A percentile compares a stretch with the other conserved stretches of the same genome.
These are phyloP conservation scores for Brachirus orientalis DNA, from an alignment of 2,113 vertebrate genomes.

Conservation along the genomic window DNA sequence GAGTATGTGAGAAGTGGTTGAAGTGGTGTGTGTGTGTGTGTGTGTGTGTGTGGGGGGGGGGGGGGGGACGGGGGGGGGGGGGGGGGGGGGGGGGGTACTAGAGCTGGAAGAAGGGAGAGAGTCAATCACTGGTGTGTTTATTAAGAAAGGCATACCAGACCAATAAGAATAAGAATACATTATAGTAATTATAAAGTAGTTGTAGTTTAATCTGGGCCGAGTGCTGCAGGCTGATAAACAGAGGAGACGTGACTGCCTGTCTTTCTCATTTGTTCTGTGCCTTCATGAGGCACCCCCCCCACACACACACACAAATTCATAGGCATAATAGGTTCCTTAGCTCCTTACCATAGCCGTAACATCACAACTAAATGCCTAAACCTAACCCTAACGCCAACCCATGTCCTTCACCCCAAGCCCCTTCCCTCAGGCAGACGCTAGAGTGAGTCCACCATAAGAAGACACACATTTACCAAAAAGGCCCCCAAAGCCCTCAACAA, in stretches of 20 bases:
- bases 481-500: too few species aligned
- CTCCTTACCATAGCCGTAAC: too few species aligned
- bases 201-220: slow-evolving; percentile 53
- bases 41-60: background rate
- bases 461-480: too few species aligned
- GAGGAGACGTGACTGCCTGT: slow-evolving; percentile 13
- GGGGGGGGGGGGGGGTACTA: too few species aligned
- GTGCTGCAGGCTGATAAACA: slow-evolving; percentile 60
- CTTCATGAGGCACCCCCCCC: background rate
- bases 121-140: slow-evolving; percentile 53
- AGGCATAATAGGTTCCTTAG: background rate
- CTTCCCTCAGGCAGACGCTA: too few species aligned
- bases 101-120: slow-evolving; percentile 18
- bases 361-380: too few species aligned
- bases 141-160: slow-evolving; percentile 37
- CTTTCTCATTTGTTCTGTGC: slow-evolving; percentile 25
- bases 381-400: too few species aligned
- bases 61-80: background rate
- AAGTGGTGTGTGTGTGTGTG: background rate
- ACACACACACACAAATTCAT: slow-evolving; percentile 13
- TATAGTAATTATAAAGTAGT: slow-evolving; percentile 54
- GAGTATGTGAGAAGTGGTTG: too few species aligned
- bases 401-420: too few species aligned
- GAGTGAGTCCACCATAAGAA: too few species aligned
- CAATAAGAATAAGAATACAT: slow-evolving; percentile 43